These are phyloP conservation scores for Drosophila triauraria DNA, from an alignment of 1,140 invertebrate genomes.

Conservation along the genomic window DNA sequence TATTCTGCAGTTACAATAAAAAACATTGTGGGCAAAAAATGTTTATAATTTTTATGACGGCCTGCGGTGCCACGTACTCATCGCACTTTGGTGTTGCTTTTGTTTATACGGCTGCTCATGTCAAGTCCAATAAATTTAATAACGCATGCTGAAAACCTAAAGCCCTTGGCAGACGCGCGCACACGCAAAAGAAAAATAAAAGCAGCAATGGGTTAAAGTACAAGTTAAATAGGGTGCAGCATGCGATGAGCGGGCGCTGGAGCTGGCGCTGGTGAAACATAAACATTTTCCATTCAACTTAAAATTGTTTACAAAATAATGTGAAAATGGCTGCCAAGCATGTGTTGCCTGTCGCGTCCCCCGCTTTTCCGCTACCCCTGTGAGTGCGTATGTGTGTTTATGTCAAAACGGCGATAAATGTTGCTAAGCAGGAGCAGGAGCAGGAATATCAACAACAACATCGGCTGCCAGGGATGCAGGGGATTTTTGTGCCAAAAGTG, in stretches of 20 bases:
- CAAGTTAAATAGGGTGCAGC: conserved; percentile 78
- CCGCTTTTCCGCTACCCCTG: not conserved
- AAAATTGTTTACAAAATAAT: conserved; percentile 84
- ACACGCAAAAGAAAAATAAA: conserved; percentile 47
- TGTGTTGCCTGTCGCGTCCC: conserved; percentile 66
- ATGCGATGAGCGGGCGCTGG: conserved; percentile 50
- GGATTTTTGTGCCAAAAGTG: conserved; percentile 44
- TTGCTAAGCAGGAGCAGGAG: conserved; percentile 73
- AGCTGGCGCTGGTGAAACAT: conserved; percentile 45
- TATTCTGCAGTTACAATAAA: conserved; percentile 51
- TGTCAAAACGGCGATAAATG: conserved; percentile 82
- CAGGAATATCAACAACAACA: conserved; percentile 56
- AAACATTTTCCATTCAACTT: conserved; percentile 83
- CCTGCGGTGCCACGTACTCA: conserved; percentile 17
- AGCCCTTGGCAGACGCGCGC: conserved; percentile 31
- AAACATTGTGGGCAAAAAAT: conserved; percentile 21
- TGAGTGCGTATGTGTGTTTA: conserved; percentile 45
- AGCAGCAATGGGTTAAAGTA: conserved; percentile 51
- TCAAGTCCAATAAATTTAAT: conserved; percentile 72
- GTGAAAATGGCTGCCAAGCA: conserved; percentile 81
- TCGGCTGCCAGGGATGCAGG: conserved; percentile 42
- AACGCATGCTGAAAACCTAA: conserved; percentile 53
- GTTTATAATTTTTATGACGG: conserved; percentile 23
- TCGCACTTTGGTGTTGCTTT: not conserved
- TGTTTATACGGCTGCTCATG: conserved; percentile 25